Percentiles rank a stretch among this genome's conserved stretches.
phyloP scores from a whole-genome alignment of 2,113 vertebrate species.

The Jaculus jaculus region DNA sequence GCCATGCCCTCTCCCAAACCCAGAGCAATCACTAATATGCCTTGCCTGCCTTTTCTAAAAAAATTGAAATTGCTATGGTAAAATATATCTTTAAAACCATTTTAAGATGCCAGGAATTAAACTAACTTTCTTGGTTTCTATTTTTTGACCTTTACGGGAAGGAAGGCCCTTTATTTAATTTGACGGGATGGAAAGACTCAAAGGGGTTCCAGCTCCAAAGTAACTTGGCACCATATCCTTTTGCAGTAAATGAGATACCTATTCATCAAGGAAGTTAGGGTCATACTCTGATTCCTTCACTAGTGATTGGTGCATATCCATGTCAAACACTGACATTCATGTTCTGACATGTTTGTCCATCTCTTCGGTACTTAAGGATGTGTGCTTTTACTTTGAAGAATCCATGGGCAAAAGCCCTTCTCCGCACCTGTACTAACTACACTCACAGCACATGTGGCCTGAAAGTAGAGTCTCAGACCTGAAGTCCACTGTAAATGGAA shows the following conservation, averaged over 20 bases:
- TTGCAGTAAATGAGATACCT: neutral
- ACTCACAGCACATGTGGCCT: neutral
- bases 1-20: too few relatives aligned
- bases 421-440: neutral
- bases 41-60: neutral
- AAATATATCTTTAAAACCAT: slow-evolving; percentile 23
- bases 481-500: neutral
- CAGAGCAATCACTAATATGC: neutral
- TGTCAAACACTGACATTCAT: neutral
- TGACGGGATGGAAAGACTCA: neutral
- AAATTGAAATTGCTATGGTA: neutral
- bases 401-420: neutral
- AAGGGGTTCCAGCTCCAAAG: neutral
- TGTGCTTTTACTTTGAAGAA: neutral
- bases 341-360: neutral
- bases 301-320: neutral
- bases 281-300: neutral
- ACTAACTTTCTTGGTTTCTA: neutral
- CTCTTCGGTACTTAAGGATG: neutral
- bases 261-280: neutral
- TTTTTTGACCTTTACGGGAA: neutral
- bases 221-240: neutral
- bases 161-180: neutral
- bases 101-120: neutral
- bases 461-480: neutral